Percentiles rank a stretch among this genome's conserved stretches.
These are phyloP conservation scores for Himalopsyche tibetana DNA, from an alignment of 2,888 invertebrate genomes.

Conservation along the genomic window DNA sequence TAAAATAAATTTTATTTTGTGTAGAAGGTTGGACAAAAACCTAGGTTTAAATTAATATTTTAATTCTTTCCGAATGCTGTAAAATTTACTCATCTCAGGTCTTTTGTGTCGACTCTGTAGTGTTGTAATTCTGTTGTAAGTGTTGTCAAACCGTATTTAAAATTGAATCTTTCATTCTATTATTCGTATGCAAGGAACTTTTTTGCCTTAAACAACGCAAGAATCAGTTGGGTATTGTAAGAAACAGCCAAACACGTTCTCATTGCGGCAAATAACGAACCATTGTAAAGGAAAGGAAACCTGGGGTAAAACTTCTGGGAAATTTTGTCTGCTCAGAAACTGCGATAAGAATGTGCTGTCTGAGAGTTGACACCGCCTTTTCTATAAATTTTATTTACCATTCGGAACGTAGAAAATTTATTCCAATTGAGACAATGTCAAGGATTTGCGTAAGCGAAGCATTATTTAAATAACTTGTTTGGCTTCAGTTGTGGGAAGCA, in stretches of 20 bases:
- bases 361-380: background rate
- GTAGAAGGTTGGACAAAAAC: no score
- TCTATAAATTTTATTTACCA: slow-evolving; percentile 16
- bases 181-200: no score
- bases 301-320: background rate
- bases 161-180: no score
- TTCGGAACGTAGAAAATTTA: background rate
- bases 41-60: no score
- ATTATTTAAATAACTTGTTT: background rate
- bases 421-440: background rate
- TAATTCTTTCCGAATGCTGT: no score
- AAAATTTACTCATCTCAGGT: no score
- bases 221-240: background rate
- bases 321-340: background rate
- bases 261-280: slow-evolving; percentile 15
- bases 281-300: slow-evolving; percentile 17
- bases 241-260: background rate
- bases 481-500: background rate
- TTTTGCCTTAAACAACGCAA: no score
- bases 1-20: no score
- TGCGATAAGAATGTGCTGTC: slow-evolving; percentile 5
- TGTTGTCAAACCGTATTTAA: no score
- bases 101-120: no score
- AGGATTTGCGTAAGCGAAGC: background rate
- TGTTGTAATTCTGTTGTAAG: no score